phyloP scores from a whole-genome alignment of 2,113 vertebrate genomes.

The Corapipo altera region DNA sequence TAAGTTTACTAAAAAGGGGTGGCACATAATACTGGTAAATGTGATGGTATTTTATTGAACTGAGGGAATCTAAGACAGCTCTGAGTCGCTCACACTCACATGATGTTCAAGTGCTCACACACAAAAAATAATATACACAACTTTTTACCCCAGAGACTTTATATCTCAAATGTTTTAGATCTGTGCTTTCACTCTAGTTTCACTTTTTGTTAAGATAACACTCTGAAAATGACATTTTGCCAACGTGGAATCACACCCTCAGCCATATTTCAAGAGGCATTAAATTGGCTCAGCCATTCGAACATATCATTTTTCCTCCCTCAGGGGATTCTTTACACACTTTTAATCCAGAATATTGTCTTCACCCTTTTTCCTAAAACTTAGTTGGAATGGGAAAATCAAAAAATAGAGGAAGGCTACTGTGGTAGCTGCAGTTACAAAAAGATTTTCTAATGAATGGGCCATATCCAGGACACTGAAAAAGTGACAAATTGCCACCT shows the following conservation, averaged over 20 bases:
- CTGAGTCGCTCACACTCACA: constrained; percentile 57
- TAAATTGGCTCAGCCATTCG: neutral
- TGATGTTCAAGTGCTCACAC: neutral
- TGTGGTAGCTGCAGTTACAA: neutral
- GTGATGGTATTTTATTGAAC: neutral
- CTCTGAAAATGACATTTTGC: neutral
- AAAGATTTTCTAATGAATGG: neutral
- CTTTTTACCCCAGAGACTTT: neutral
- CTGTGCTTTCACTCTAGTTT: constrained; percentile 7
- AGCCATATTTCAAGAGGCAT: neutral
- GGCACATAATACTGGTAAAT: neutral
- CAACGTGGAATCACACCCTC: neutral
- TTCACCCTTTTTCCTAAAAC: neutral
- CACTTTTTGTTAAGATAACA: neutral
- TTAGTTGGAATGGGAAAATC: neutral
- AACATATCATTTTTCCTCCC: neutral
- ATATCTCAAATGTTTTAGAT: neutral
- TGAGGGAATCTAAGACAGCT: constrained; percentile 7
- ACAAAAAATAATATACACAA: neutral
- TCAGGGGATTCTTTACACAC: neutral
- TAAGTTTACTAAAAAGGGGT: neutral
- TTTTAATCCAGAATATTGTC: neutral
- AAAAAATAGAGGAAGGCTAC: neutral
- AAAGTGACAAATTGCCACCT: neutral
- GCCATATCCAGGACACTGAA: neutral